Evolutionary conservation across 2,888 invertebrate genomes (phyloP).

Genomic region (Nymphalis c-album): DNA sequence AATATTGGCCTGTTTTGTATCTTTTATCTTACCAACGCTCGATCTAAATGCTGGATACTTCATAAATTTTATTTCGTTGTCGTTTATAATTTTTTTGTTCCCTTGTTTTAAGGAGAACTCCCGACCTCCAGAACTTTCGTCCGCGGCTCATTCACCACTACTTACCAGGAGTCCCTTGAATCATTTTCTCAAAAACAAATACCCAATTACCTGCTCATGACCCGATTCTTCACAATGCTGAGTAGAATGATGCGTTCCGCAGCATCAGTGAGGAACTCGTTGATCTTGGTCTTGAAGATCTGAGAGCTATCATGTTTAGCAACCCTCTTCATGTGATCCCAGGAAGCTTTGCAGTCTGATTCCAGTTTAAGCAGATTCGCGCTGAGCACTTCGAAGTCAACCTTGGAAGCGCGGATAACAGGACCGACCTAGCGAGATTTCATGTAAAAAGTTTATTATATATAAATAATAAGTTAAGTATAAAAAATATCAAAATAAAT

Average conservation of each 20-base stretch:
- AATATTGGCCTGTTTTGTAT: not conserved
- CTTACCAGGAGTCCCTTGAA: not conserved
- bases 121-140: no score
- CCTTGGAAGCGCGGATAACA: conserved; percentile 93
- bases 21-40: not conserved
- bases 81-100: not conserved
- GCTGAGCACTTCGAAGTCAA: conserved; percentile 96
- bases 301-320: conserved; percentile 96
- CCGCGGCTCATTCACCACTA: not conserved
- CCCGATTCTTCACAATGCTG: conserved; percentile 93
- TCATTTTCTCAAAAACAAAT: conserved; percentile 1
- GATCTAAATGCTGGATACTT: no score
- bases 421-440: conserved; percentile 86
- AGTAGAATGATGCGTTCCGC: conserved; percentile 98
- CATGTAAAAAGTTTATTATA: not conserved
- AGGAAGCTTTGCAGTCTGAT: conserved; percentile 97
- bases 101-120: no score
- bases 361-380: conserved; percentile 94
- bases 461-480: no score
- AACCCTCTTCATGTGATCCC: conserved; percentile 97
- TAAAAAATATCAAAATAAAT: no score
- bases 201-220: conserved; percentile 88
- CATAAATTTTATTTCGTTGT: not conserved
- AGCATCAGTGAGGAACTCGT: conserved; percentile 97
- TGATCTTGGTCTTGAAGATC: conserved; percentile 93